Evolutionary conservation across 2,797 vertebrate species (phyloP).

Genomic region (Buphagus erythrorhynchus): DNA sequence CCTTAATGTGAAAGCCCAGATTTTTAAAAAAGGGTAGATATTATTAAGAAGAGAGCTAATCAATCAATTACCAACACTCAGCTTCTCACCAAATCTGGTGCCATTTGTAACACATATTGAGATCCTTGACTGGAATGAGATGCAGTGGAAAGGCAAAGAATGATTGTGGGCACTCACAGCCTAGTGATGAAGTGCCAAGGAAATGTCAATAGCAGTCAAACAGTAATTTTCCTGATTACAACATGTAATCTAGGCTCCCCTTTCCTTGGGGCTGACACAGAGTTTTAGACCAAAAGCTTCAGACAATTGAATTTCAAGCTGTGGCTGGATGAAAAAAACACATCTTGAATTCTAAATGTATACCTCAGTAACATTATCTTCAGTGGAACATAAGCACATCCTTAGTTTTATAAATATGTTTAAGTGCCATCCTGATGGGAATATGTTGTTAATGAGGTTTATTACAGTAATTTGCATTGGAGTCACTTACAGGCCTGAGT

Average conservation of each 20-base stretch:
- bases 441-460: neutral
- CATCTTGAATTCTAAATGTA: neutral
- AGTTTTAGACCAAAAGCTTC: neutral
- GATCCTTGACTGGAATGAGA: neutral
- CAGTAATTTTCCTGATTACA: constrained; percentile 13
- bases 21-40: neutral
- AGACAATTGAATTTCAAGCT: neutral
- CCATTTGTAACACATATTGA: neutral
- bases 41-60: constrained; percentile 44
- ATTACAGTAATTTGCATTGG: neutral
- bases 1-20: neutral
- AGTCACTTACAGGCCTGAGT: neutral
- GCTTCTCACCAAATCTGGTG: neutral
- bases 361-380: neutral
- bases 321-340: neutral
- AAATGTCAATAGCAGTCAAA: constrained; percentile 30
- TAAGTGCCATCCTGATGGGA: neutral
- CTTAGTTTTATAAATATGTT: neutral
- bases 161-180: constrained; percentile 6
- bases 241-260: neutral
- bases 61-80: constrained; percentile 11
- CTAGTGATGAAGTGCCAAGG: neutral
- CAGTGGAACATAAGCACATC: neutral
- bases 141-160: neutral
- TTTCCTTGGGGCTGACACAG: neutral